phyloP scores from a whole-genome alignment of 2,888 invertebrate genomes.

The Drosophila paranaensis region DNA sequence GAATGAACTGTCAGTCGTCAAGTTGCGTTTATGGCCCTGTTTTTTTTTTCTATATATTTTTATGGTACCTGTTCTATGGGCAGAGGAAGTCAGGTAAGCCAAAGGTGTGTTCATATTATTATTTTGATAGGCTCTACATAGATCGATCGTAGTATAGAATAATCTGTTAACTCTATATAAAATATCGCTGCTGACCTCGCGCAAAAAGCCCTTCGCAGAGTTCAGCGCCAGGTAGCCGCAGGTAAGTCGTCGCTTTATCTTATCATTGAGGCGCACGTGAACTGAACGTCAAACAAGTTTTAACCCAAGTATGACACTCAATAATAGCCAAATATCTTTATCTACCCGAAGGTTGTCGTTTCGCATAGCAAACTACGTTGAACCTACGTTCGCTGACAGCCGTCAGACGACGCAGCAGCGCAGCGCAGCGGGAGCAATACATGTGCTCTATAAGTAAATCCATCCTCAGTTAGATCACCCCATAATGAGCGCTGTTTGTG shows the following conservation, averaged over 20 bases:
- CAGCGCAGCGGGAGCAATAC: slow-evolving; percentile 30
- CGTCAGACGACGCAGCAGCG: not conserved
- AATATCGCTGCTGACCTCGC: slow-evolving; percentile 22
- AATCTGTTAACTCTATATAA: not conserved
- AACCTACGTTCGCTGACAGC: slow-evolving; percentile 18
- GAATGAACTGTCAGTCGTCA: slow-evolving; percentile 45
- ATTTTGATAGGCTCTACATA: slow-evolving; percentile 8
- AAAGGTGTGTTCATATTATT: slow-evolving; percentile 14
- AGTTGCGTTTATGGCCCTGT: slow-evolving; percentile 26
- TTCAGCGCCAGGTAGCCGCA: slow-evolving; percentile 43
- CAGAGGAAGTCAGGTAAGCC: slow-evolving; percentile 21
- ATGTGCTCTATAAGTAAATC: slow-evolving; percentile 8
- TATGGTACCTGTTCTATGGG: slow-evolving; percentile 41
- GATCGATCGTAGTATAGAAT: slow-evolving; percentile 2
- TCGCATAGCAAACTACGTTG: slow-evolving; percentile 34
- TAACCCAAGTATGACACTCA: slow-evolving; percentile 32
- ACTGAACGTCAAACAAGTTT: slow-evolving; percentile 57
- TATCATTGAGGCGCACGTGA: slow-evolving; percentile 73
- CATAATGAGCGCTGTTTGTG: slow-evolving; percentile 7
- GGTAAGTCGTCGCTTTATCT: slow-evolving; percentile 56
- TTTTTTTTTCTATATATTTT: not conserved
- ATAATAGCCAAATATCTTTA: slow-evolving; percentile 36
- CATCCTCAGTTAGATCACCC: slow-evolving; percentile 22
- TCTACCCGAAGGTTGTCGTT: slow-evolving; percentile 48
- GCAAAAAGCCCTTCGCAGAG: slow-evolving; percentile 66